Conservation (phyloP, 2,113 vertebrate genomes). For the Cyanoliseus patagonus region DNA sequence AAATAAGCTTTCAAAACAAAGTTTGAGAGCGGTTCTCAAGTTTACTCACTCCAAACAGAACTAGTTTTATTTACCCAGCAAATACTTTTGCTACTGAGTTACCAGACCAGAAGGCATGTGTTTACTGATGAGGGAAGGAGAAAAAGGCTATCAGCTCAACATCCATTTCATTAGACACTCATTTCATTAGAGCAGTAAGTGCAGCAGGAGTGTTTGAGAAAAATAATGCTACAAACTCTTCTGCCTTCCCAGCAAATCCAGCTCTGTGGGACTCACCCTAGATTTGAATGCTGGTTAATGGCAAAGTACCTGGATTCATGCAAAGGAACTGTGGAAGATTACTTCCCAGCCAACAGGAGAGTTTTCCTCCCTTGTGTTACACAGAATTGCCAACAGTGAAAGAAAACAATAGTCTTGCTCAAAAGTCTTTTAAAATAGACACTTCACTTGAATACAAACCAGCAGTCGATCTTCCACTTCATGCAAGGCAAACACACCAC, state of each 20-base stretch:
- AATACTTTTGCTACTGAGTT: accelerated
- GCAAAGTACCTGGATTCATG: not conserved
- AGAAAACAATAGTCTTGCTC: not conserved
- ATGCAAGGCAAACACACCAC: not conserved
- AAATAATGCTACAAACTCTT: not conserved
- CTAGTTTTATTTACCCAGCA: not conserved
- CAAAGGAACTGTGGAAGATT: not conserved
- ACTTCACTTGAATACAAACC: not conserved
- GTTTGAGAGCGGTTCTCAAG: not conserved
- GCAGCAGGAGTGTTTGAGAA: not conserved
- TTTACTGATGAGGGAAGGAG: not conserved
- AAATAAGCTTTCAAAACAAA: not conserved
- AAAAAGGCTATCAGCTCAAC: not conserved
- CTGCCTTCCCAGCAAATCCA: not conserved
- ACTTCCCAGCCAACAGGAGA: not conserved
- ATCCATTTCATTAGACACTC: too few species aligned
- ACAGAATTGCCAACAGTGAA: not conserved
- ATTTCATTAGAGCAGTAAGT: not conserved
- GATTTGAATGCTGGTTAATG: not conserved
- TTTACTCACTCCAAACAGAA: not conserved
- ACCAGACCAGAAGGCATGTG: not conserved
- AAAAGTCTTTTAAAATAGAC: not conserved
- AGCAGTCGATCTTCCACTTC: not conserved
- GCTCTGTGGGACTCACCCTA: accelerated
- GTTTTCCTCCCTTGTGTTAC: not conserved